Evolutionary conservation across 2,888 invertebrate species (phyloP).

Genomic region (Pinctada fucata): DNA sequence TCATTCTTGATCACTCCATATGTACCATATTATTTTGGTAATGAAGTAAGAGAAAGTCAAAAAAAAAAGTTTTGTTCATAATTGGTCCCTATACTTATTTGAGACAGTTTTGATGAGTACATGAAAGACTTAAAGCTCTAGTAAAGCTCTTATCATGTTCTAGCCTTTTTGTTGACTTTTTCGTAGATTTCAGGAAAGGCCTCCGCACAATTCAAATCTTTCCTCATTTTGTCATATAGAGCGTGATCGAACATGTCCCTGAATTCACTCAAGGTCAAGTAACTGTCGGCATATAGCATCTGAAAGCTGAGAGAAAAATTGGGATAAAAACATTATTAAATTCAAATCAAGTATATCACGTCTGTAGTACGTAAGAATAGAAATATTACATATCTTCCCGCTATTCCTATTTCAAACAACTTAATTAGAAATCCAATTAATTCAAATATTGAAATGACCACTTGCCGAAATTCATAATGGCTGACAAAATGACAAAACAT

Average conservation of each 20-base stretch:
- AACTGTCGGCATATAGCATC: constrained; percentile 91
- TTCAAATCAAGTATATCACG: not conserved
- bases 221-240: constrained; percentile 84
- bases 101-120: too few species aligned
- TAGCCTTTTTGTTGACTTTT: constrained; percentile 79
- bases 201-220: constrained; percentile 81
- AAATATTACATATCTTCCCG: too few species aligned
- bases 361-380: too few species aligned
- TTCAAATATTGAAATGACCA: too few species aligned
- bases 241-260: constrained; percentile 88
- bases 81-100: too few species aligned
- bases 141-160: constrained; percentile 29
- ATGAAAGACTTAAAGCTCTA: too few species aligned
- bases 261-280: constrained; percentile 86
- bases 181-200: constrained; percentile 90
- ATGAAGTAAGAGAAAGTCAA: too few species aligned
- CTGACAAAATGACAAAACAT: too few species aligned
- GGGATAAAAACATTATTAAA: not conserved
- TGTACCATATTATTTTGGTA: too few species aligned
- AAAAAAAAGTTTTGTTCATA: too few species aligned
- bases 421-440: not conserved
- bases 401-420: not conserved
- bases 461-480: too few species aligned
- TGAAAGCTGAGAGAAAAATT: constrained; percentile 81
- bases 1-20: too few species aligned